Percentiles rank a stretch among this genome's conserved stretches.
These are phyloP conservation scores for Holothuria leucospilota DNA, from an alignment of 53 echinoderm and acorn worm species.

Conservation along the genomic window DNA sequence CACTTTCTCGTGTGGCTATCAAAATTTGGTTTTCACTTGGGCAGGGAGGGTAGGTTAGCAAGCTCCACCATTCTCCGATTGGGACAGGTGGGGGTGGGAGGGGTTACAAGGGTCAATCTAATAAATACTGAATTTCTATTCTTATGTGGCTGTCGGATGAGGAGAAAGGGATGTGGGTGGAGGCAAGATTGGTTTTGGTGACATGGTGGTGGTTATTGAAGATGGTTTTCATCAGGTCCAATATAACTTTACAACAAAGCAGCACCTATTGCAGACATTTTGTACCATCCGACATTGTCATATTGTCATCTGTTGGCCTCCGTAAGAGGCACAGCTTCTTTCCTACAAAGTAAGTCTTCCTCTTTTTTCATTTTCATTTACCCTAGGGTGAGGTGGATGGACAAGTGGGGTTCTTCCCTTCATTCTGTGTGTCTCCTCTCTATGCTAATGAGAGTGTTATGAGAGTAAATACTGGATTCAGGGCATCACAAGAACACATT, in stretches of 20 bases:
- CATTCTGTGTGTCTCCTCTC: slow-evolving; percentile 86
- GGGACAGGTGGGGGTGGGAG: no score
- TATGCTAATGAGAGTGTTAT: slow-evolving; percentile 87
- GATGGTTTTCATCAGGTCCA: not conserved
- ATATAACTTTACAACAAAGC: no score
- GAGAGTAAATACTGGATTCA: slow-evolving; percentile 71
- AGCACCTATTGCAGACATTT: no score
- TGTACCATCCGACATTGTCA: no score
- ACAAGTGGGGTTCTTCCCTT: slow-evolving; percentile 82
- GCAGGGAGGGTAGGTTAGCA: no score
- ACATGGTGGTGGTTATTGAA: not conserved
- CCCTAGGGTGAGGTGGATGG: slow-evolving; percentile 79
- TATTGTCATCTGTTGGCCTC: no score
- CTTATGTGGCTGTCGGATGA: not conserved
- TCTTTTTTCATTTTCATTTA: not conserved
- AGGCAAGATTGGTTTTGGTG: not conserved
- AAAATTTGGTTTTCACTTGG: no score
- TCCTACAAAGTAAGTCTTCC: no score
- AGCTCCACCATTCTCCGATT: no score
- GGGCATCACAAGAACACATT: slow-evolving; percentile 69
- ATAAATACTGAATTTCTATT: not conserved
- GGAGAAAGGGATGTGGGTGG: not conserved
- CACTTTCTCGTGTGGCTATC: no score
- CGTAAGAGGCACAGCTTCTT: no score
- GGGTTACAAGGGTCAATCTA: no score